Evolutionary conservation across 2,797 vertebrate species (phyloP).

Genomic region (Lepus oiostolus): DNA sequence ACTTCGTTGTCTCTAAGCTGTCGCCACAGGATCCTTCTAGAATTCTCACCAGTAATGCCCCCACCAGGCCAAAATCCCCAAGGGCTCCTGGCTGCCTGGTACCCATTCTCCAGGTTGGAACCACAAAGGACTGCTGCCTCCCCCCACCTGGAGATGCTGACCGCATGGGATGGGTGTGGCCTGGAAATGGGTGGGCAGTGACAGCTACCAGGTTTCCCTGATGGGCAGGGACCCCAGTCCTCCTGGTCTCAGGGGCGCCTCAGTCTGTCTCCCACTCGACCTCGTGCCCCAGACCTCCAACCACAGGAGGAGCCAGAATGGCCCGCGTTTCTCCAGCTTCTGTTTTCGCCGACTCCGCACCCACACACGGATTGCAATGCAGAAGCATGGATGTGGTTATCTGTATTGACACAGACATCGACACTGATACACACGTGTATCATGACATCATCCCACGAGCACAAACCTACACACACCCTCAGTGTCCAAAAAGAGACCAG

Average conservation of each 20-base stretch:
- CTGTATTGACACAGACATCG: not conserved
- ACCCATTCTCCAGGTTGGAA: not conserved
- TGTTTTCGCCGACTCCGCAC: not conserved
- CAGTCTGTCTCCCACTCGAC: no score
- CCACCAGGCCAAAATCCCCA: not conserved
- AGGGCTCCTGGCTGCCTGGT: no score
- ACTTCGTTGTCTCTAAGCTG: no score
- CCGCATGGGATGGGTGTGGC: not conserved
- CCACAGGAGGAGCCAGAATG: not conserved
- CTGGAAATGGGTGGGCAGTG: not conserved
- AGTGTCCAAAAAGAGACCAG: not conserved
- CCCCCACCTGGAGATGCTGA: not conserved
- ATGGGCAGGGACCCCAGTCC: not conserved
- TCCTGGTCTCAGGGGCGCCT: not conserved
- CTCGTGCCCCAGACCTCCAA: not conserved
- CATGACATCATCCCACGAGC: not conserved
- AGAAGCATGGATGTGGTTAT: no score
- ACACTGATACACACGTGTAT: no score
- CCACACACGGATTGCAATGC: no score
- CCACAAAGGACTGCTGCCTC: not conserved
- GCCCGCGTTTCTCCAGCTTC: not conserved
- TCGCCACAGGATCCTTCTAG: not conserved
- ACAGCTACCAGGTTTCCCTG: not conserved
- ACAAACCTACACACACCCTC: not conserved
- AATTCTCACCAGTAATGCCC: not conserved